Evolutionary conservation across 2,113 vertebrate species (phyloP).

Genomic region (Thunnus maccoyii): DNA sequence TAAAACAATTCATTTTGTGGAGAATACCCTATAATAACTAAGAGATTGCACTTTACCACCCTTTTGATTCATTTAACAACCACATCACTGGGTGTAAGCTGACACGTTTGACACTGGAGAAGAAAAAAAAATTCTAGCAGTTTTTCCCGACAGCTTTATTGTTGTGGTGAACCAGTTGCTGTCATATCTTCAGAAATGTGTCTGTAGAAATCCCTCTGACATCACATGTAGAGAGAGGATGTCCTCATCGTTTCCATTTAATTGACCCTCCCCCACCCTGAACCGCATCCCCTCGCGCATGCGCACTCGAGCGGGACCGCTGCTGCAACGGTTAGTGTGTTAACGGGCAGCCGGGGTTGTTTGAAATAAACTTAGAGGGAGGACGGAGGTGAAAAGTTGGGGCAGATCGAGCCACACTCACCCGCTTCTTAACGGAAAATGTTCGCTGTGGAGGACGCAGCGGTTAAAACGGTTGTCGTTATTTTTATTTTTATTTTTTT

Average conservation of each 20-base stretch:
- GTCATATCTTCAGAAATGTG: conserved; percentile 47
- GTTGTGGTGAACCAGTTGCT: conserved; percentile 21
- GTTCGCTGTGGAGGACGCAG: conserved; percentile 43
- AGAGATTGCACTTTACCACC: background rate
- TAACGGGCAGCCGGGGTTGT: conserved; percentile 26
- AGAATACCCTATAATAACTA: background rate
- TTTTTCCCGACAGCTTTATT: conserved; percentile 9
- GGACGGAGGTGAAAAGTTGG: conserved; percentile 36
- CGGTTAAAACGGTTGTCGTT: conserved; percentile 1
- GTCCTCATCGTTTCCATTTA: conserved; percentile 76
- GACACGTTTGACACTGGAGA: background rate
- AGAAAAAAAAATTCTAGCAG: background rate
- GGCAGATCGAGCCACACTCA: background rate
- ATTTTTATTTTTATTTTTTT: background rate
- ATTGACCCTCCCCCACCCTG: conserved; percentile 72
- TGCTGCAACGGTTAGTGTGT: conserved; percentile 47
- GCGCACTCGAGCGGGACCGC: conserved; percentile 60
- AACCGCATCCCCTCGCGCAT: conserved; percentile 82
- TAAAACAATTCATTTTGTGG: background rate
- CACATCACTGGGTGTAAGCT: background rate
- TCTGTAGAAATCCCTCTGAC: conserved; percentile 77
- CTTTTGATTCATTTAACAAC: conserved; percentile 1
- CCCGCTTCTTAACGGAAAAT: conserved; percentile 17
- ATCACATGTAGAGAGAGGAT: conserved; percentile 72
- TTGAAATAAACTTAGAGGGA: conserved; percentile 57